A percentile compares a stretch with the other conserved stretches of the same genome.
Conservation (phyloP, 2,888 invertebrate genomes). For the Drosophila maculinotata region DNA sequence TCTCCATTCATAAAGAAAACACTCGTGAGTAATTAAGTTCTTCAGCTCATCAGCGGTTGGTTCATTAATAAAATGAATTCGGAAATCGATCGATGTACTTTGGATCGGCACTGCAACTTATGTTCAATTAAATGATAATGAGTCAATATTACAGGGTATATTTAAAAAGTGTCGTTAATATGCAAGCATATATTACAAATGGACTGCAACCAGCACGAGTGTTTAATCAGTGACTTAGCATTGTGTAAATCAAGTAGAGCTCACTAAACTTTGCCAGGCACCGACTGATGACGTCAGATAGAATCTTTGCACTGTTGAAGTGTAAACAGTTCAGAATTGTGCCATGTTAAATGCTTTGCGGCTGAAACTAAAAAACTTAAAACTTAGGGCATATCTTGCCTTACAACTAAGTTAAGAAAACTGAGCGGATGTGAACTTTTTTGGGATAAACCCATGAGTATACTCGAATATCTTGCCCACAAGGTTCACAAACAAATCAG, state of each 20-base stretch:
- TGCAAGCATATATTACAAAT: constrained; percentile 1
- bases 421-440: constrained; percentile 11
- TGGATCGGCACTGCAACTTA: constrained; percentile 24
- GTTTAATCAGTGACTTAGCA: constrained; percentile 35
- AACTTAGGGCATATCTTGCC: background rate
- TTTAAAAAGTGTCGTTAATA: background rate
- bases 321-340: background rate
- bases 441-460: constrained; percentile 18
- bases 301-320: constrained; percentile 31
- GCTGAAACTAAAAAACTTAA: background rate
- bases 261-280: constrained; percentile 28
- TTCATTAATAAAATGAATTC: constrained; percentile 5
- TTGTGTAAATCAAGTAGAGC: constrained; percentile 30
- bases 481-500: background rate
- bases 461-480: background rate
- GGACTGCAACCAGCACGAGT: constrained; percentile 13
- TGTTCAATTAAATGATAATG: constrained; percentile 26
- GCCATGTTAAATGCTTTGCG: constrained; percentile 7
- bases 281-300: constrained; percentile 30
- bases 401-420: constrained; percentile 14
- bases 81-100: constrained; percentile 41
- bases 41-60: constrained; percentile 1
- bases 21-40: constrained; percentile 5
- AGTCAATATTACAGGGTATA: constrained; percentile 3
- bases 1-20: constrained; percentile 47